Percentiles rank a stretch among this genome's conserved stretches.
These are phyloP conservation scores for Columbina picui DNA, from an alignment of 2,113 vertebrate genomes.

Conservation along the genomic window DNA sequence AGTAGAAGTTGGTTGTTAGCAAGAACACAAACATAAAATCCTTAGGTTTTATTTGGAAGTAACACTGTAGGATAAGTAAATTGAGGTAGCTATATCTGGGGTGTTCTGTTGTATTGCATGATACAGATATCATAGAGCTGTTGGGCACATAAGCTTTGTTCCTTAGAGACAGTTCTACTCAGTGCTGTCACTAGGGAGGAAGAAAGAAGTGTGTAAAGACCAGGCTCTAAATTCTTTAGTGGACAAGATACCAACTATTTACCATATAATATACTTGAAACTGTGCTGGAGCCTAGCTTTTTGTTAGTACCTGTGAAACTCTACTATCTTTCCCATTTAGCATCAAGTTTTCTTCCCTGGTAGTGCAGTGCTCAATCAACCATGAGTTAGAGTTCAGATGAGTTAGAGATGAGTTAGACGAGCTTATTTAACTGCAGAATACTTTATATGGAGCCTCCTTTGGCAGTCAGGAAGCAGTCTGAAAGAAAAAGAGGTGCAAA, in stretches of 20 bases:
- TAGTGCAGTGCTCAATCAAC: neutral
- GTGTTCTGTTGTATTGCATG: neutral
- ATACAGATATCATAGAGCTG: neutral
- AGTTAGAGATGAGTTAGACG: neutral
- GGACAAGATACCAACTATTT: neutral
- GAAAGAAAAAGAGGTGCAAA: neutral
- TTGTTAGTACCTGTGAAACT: neutral
- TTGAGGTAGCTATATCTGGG: neutral
- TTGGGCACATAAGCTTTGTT: neutral
- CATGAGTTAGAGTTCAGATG: too few species aligned
- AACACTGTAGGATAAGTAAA: neutral
- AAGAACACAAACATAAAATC: neutral
- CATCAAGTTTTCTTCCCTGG: neutral
- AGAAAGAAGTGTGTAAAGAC: neutral
- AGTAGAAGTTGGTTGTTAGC: neutral
- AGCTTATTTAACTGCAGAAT: neutral
- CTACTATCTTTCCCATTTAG: neutral
- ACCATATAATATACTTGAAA: neutral
- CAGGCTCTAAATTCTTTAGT: neutral
- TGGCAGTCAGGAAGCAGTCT: neutral
- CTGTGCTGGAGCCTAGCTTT: neutral
- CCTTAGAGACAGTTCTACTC: neutral
- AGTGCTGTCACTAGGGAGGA: neutral
- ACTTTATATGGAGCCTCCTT: neutral
- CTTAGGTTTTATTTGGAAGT: neutral